phyloP scores from a whole-genome alignment of 1,140 invertebrate species.

The Zaprionus lachaisei region DNA sequence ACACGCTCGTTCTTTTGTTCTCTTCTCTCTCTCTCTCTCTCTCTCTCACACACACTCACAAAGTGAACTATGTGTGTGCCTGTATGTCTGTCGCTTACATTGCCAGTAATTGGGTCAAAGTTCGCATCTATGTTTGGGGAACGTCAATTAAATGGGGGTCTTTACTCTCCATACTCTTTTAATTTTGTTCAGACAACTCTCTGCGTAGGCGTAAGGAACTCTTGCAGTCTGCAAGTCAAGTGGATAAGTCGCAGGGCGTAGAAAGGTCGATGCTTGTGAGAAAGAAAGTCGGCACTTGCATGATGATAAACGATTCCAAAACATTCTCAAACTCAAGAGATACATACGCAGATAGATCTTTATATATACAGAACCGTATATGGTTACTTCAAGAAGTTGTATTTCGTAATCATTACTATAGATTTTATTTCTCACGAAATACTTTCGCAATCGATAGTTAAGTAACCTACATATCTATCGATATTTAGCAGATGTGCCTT shows the following conservation, averaged over 20 bases:
- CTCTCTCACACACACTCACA: conserved; percentile 25
- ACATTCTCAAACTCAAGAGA: not conserved
- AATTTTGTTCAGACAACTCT: not conserved
- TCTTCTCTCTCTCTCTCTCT: conserved; percentile 15
- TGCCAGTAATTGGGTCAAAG: conserved; percentile 54
- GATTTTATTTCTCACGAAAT: too few relatives aligned
- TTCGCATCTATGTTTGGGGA: conserved; percentile 49
- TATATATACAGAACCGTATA: too few relatives aligned
- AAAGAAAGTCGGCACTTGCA: not conserved
- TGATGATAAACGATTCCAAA: not conserved
- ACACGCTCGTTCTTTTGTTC: conserved; percentile 34
- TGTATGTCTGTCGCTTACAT: conserved; percentile 27
- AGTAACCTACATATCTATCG: too few relatives aligned
- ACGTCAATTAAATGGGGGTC: conserved; percentile 45
- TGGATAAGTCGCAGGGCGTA: conserved; percentile 4
- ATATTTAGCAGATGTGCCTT: too few relatives aligned
- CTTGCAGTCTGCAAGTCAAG: conserved; percentile 14
- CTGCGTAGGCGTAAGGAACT: conserved; percentile 37
- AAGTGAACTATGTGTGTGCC: conserved; percentile 32
- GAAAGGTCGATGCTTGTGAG: conserved; percentile 1
- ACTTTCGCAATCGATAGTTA: too few relatives aligned
- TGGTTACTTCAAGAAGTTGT: too few relatives aligned
- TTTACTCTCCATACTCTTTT: conserved; percentile 8
- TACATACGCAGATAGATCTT: not conserved
- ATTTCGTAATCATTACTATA: too few relatives aligned